Evolutionary conservation across 1,140 invertebrate genomes (phyloP), one percentile per base, ranked within the genome.

Genomic region (Lordiphosa collinella): DNA sequence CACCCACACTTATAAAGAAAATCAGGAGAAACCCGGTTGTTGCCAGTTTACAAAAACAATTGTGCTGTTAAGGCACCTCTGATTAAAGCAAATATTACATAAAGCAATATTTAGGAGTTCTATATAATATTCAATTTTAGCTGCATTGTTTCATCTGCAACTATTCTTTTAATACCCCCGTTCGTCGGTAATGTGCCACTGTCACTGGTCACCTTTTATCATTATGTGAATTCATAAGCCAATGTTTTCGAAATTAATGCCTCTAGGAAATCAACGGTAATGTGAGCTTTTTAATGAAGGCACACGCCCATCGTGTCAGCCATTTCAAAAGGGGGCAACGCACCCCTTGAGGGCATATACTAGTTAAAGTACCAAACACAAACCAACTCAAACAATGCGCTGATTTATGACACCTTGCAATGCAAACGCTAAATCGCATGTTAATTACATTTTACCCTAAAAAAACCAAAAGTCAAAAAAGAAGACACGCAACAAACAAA

Each of bases 381-480:
- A 34, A 29, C 22, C 54, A 29, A 29, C 25, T 5, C 25, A 73
- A 59, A 75, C 70, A 76, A 74, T 75, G 72, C 65, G 49, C 60
- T 74, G 72, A 76, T 76, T 76, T 76, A 70, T 67, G 66, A 67
- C 73, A 76, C 60, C 57, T 75, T 59, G 37, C 55, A 62, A 67
- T 76, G 61, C 64, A 52, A 76, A 65, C 64, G 50, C 40, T 47
- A 66, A 76, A 76, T 75, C 66, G 72, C 73, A 76, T 71, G 61
- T 66, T 76, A 76, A 76, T 76, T 76, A 71, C 66, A 54, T 52
- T 76, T 57, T 49, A 31, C 47, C 10, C 18, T 2, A n/a, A 31
- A 44, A 43, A 41, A 11, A 25, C 1, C 16, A 10, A 36, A 40
- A 18, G 18, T 12, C 1, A 18, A 3, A 14, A 7, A 49, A 9